Conservation (phyloP, 2,888 invertebrate genomes). For the Myathropa florea region DNA sequence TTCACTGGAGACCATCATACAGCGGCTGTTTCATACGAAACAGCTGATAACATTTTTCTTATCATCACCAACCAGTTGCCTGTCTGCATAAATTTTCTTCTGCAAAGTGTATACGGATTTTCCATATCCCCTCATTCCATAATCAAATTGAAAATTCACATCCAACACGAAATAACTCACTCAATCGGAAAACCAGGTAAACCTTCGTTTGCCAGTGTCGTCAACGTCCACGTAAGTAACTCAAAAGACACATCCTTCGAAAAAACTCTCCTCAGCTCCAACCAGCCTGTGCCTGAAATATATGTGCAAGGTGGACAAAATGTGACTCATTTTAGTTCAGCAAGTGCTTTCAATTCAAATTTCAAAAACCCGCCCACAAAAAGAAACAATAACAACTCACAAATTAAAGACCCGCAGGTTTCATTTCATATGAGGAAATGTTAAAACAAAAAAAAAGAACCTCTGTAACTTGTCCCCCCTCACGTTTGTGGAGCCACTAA, state of each 20-base stretch:
- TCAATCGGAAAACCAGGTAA: not conserved
- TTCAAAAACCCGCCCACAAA: not conserved
- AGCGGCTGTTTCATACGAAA: conserved; percentile 21
- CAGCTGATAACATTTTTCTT: conserved; percentile 59
- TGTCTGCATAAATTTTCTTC: conserved; percentile 15
- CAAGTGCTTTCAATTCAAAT: not conserved
- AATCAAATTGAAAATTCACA: not conserved
- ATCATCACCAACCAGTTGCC: conserved; percentile 55
- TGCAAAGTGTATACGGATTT: not conserved
- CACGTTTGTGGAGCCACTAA: not conserved
- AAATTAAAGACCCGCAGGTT: not conserved
- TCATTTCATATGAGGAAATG: not conserved
- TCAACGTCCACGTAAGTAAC: conserved; percentile 19
- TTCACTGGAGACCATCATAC: not conserved
- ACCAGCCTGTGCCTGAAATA: not conserved
- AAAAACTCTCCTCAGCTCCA: not conserved
- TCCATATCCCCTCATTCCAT: not conserved
- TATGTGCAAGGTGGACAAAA: conserved; percentile 16
- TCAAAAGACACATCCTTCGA: not conserved
- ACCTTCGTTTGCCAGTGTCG: not conserved
- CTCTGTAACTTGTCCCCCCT: not conserved
- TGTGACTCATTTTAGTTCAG: conserved; percentile 26
- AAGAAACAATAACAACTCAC: not conserved
- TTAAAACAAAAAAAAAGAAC: too few species aligned
- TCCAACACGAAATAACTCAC: not conserved